phyloP scores from a whole-genome alignment of 2,113 vertebrate species.

The Cochlearius cochlearius region DNA sequence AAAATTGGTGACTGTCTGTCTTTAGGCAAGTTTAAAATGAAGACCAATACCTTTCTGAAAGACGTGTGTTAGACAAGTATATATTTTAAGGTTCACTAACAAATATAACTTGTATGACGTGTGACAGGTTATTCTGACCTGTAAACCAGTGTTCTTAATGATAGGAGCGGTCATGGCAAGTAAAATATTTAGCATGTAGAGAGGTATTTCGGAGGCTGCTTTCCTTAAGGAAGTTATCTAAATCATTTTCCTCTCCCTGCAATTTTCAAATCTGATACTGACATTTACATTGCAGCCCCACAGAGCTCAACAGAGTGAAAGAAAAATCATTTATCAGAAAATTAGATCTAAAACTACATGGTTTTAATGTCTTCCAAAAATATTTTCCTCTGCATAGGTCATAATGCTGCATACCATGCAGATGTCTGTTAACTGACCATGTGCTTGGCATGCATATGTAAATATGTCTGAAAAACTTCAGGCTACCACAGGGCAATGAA shows the following conservation, averaged over 20 bases:
- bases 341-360: not conserved
- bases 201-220: not conserved
- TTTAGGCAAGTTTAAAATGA: not conserved
- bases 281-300: not conserved
- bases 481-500: not conserved
- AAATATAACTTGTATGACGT: not conserved
- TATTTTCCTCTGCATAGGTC: not conserved
- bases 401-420: not conserved
- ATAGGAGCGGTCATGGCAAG: rapidly evolving
- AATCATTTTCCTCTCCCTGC: not conserved
- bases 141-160: not conserved
- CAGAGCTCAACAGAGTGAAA: not conserved
- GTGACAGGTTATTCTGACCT: not conserved
- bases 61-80: not conserved
- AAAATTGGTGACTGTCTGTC: not conserved
- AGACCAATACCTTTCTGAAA: not conserved
- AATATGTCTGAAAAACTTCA: not conserved
- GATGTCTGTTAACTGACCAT: not conserved
- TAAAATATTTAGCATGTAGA: not conserved
- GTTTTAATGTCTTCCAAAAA: not conserved
- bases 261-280: not conserved
- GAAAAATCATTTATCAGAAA: not conserved
- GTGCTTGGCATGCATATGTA: not conserved
- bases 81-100: not conserved
- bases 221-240: not conserved